Percentiles rank a stretch among this genome's conserved stretches.
Evolutionary conservation across 2,113 vertebrate genomes (phyloP).

Genomic region (Arizona elegans): DNA sequence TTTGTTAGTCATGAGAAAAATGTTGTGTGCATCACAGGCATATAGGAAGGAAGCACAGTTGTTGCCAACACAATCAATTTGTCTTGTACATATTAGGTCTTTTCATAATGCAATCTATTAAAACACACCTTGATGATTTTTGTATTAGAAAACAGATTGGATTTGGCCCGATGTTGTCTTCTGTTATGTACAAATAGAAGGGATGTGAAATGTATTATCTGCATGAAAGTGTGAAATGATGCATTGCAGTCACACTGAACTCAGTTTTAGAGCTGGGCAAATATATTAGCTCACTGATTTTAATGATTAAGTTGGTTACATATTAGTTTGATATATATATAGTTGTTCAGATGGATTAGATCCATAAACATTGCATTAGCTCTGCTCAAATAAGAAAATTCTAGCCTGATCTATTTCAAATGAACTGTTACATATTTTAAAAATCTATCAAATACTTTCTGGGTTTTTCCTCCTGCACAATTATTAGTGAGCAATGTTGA

Average conservation of each 20-base stretch:
- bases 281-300: slow-evolving; percentile 10
- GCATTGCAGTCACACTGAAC: not conserved
- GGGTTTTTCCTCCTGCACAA: not conserved
- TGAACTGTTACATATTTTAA: slow-evolving; percentile 43
- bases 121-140: not conserved
- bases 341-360: slow-evolving; percentile 49
- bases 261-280: slow-evolving; percentile 17
- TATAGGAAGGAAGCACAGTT: not conserved
- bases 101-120: slow-evolving; percentile 21
- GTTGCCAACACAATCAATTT: not conserved
- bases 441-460: slow-evolving; percentile 28
- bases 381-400: slow-evolving; percentile 49
- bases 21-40: not conserved
- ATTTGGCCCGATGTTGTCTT: slow-evolving; percentile 26
- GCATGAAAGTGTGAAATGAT: slow-evolving; percentile 34
- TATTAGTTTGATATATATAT: slow-evolving; percentile 6
- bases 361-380: slow-evolving; percentile 54
- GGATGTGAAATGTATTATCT: slow-evolving; percentile 48
- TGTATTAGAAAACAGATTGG: slow-evolving; percentile 42
- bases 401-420: slow-evolving; percentile 46
- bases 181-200: not conserved
- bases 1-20: slow-evolving; percentile 3
- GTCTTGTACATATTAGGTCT: slow-evolving; percentile 28
- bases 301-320: not conserved
- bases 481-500: not conserved